Evolutionary conservation across 2,797 vertebrate genomes (phyloP).

Genomic region (Premnoplex brunnescens): DNA sequence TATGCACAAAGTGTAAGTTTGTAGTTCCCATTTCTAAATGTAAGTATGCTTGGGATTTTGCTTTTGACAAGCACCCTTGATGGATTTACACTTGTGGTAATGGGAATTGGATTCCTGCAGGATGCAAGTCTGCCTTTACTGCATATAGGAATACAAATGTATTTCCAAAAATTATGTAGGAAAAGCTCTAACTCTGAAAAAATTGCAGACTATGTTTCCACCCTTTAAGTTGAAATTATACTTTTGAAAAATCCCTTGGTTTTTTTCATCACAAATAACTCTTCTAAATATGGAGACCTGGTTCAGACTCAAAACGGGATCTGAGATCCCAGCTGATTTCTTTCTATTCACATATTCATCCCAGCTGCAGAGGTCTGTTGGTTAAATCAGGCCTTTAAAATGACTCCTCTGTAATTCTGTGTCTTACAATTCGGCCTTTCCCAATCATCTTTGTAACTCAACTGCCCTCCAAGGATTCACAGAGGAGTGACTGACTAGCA

Average conservation of each 20-base stretch:
- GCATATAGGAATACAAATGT: neutral
- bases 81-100: neutral
- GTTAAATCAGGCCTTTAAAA: constrained; percentile 31
- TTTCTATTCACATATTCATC: neutral
- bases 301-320: neutral
- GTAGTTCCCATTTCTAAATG: neutral
- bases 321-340: neutral
- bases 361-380: neutral
- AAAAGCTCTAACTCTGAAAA: neutral
- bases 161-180: neutral
- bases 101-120: neutral
- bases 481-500: neutral
- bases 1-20: neutral
- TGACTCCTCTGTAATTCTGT: neutral
- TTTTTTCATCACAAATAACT: neutral
- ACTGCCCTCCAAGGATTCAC: constrained; percentile 31
- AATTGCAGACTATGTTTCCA: neutral
- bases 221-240: neutral
- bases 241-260: neutral
- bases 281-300: neutral
- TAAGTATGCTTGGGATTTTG: neutral
- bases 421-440: neutral
- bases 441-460: constrained; percentile 6
- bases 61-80: neutral
- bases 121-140: neutral